Evolutionary conservation across 2,888 invertebrate species (phyloP).

Genomic region (Mechanitis mazaeus): DNA sequence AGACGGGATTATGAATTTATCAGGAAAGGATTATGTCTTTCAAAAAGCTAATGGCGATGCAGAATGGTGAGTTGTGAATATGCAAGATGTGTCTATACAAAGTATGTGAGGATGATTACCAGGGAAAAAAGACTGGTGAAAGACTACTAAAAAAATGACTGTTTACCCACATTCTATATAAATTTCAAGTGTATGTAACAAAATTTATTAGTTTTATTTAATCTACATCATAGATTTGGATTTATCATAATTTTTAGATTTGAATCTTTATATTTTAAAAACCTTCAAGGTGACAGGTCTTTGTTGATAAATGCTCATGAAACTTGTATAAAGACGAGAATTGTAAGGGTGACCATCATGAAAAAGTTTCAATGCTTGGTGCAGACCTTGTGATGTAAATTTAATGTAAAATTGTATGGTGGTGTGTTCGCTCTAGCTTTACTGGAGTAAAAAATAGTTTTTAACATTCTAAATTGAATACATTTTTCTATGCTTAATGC

Average conservation of each 20-base stretch:
- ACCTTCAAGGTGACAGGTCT: neutral
- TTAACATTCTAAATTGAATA: neutral
- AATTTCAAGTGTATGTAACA: neutral
- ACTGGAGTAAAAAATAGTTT: slow-evolving; percentile 12
- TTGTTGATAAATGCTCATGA: slow-evolving; percentile 1
- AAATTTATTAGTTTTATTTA: neutral
- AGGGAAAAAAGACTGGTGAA: slow-evolving; percentile 1
- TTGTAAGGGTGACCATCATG: neutral
- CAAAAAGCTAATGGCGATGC: slow-evolving; percentile 99
- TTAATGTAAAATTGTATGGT: slow-evolving; percentile 34
- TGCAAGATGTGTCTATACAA: slow-evolving; percentile 51
- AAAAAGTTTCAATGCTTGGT: neutral
- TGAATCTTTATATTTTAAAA: neutral
- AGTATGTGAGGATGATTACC: slow-evolving; percentile 41
- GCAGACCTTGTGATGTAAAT: slow-evolving; percentile 40
- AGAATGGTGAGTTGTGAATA: slow-evolving; percentile 87
- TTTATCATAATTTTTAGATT: too few species aligned
- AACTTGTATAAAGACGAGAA: neutral
- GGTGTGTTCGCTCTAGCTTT: slow-evolving; percentile 22
- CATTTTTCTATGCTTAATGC: neutral
- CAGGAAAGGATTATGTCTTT: slow-evolving; percentile 98
- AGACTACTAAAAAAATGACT: neutral
- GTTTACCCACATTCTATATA: neutral
- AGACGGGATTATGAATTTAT: slow-evolving; percentile 99
- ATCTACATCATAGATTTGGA: too few species aligned